Conservation (phyloP, 2,888 invertebrate species). For the Hirtodrosophila duncani region DNA sequence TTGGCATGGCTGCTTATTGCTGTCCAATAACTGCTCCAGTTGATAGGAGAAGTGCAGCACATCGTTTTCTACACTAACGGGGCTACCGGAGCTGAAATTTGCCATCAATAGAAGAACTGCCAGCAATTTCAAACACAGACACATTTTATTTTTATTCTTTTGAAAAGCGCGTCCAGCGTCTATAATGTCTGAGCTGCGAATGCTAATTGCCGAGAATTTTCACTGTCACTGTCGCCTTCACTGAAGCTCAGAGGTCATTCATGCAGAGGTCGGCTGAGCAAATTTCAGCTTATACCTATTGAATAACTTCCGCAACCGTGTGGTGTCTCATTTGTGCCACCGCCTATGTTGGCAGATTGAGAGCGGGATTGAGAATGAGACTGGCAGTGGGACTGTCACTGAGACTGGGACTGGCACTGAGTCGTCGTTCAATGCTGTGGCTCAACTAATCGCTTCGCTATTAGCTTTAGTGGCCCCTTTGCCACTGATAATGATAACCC, state of each 20-base stretch:
- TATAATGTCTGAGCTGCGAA: constrained; percentile 25
- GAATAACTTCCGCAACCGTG: constrained; percentile 25
- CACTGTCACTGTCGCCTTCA: constrained; percentile 1
- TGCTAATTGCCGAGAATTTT: constrained; percentile 7
- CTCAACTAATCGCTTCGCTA: constrained; percentile 52
- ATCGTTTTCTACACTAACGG: constrained; percentile 54
- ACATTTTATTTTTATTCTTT: constrained; percentile 23
- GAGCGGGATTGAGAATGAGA: too few relatives aligned
- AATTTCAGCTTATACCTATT: constrained; percentile 12
- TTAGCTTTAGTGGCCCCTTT: constrained; percentile 6
- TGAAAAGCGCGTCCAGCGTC: constrained; percentile 11
- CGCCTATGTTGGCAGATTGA: constrained; percentile 22
- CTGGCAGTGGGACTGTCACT: constrained; percentile 5
- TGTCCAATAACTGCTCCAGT: constrained; percentile 64
- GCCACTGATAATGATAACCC: constrained; percentile 12
- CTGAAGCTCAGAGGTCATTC: too few relatives aligned
- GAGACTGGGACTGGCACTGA: constrained; percentile 6
- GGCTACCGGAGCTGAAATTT: constrained; percentile 1
- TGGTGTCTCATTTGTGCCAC: background rate
- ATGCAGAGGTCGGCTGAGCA: constrained; percentile 15
- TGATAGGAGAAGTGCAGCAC: constrained; percentile 64
- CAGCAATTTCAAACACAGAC: constrained; percentile 14
- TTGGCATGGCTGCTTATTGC: constrained; percentile 61
- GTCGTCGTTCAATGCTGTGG: constrained; percentile 34
- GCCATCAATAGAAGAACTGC: constrained; percentile 12